Conservation (phyloP, 2,797 vertebrate genomes). For the Lepus townsendii region DNA sequence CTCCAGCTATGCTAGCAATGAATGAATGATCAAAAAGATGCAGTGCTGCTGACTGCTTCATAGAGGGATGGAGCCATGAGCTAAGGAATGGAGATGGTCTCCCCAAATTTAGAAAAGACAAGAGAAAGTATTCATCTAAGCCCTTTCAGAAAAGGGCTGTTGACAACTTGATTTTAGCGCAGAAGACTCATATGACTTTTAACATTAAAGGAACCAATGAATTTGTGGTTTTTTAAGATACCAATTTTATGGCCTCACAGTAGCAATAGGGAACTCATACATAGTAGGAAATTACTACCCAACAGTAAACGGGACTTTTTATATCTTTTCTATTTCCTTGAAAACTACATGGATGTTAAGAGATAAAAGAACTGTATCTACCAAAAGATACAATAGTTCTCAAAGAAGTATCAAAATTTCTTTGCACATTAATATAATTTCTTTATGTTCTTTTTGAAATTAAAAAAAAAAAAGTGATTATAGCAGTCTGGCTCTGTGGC, state of each 20-base stretch:
- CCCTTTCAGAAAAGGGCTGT: background rate
- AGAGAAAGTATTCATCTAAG: background rate
- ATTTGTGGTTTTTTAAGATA: background rate
- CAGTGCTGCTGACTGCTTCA: background rate
- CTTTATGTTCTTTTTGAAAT: background rate
- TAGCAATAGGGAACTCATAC: background rate
- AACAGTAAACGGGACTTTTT: background rate
- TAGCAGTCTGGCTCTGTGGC: no score
- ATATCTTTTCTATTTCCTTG: background rate
- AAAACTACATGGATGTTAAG: background rate
- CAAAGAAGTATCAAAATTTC: background rate
- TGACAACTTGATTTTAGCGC: background rate
- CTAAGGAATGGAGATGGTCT: background rate
- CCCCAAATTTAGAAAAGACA: background rate
- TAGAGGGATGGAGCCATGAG: rapidly evolving
- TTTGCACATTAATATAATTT: background rate
- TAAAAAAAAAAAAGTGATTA: background rate
- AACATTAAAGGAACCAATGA: background rate
- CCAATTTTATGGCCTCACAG: background rate
- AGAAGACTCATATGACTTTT: background rate
- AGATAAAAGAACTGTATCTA: background rate
- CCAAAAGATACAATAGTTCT: background rate
- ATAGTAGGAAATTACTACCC: background rate
- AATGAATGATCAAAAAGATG: background rate
- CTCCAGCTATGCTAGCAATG: background rate